Evolutionary conservation across 2,888 invertebrate genomes (phyloP), one percentile per base, ranked within the genome.

Genomic region (Hecatera dysodea): DNA sequence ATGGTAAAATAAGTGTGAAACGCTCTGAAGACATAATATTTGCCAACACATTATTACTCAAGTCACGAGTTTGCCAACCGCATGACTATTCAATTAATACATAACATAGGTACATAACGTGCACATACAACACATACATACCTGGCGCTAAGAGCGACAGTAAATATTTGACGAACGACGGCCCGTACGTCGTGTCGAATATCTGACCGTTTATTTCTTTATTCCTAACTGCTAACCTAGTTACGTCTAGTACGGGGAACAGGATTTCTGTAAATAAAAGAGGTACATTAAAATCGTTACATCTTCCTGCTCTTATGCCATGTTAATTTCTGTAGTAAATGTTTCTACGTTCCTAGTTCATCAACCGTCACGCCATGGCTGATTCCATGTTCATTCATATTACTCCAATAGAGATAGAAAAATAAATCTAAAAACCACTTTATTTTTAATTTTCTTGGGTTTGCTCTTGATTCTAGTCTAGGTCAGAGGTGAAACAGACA

Each of bases 191-290:
- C 48, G 90, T 91, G 75, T 95, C 94, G 74, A 96, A 96, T 85
- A 96, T 88, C 79, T 93, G 91, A 2, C 83, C 91, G 66, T 96
- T 96, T 9, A 98, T 96, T 6, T 96, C 94, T 86, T 97, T 96
- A 79, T 97, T 97, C 57, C 98, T 97, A 50, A 99, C 97, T 0
- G 98, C 98, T 88, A 99, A 94, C 80, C 99, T 97, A 19, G 98
- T 96, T 8, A 99, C 95, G 90, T 99, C 99, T 82, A 99, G 93
- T 8, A 98, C 98, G 0, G 99, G 99, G 90, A 99, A 99, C 1
- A 99, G 96, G 78, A 97, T 96, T 88, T 98, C 98, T 96, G 93
- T 67, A 94, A 96, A 72, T 3, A 67, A 81, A 75, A 72, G 48
- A 17, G 0, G 17, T 7, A 6, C 7, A 29, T 29, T 29, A 29